phyloP scores from a whole-genome alignment of 2,113 vertebrate species.

The Elephantulus edwardii region DNA sequence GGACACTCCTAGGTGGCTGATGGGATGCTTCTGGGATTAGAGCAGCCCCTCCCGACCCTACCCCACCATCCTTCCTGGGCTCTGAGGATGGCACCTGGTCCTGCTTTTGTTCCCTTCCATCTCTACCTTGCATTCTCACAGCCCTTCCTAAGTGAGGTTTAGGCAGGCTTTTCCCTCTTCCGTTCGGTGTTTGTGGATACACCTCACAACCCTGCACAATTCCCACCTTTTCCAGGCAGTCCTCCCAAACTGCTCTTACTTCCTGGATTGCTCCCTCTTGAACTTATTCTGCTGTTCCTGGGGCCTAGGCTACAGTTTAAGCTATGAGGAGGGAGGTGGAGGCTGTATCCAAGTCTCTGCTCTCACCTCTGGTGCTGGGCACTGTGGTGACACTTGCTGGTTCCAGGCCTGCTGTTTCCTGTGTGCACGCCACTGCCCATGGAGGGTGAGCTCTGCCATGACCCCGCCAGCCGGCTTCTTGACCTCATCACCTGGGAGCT shows the following conservation, averaged over 20 bases:
- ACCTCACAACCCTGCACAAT: not conserved
- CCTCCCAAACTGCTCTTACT: not conserved
- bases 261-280: not conserved
- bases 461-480: slow-evolving; percentile 88
- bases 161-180: not conserved
- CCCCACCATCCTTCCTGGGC: not conserved
- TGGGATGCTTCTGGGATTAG: not conserved
- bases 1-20: not conserved
- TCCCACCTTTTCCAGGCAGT: not conserved
- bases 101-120: not conserved
- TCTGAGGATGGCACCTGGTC: not conserved
- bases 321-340: not conserved
- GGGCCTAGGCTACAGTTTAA: not conserved
- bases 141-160: not conserved
- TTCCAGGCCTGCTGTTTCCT: slow-evolving; percentile 90
- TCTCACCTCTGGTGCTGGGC: not conserved
- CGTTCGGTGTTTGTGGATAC: not conserved
- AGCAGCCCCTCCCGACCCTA: not conserved
- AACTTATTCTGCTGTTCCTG: accelerated
- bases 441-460: slow-evolving; percentile 90
- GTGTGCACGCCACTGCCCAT: slow-evolving; percentile 91
- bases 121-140: not conserved
- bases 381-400: not conserved
- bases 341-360: not conserved
- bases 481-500: slow-evolving; percentile 92